A percentile compares a stretch with the other conserved stretches of the same genome.
These are phyloP conservation scores for Leptogaster cylindrica DNA, from an alignment of 2,888 invertebrate genomes.

Conservation along the genomic window DNA sequence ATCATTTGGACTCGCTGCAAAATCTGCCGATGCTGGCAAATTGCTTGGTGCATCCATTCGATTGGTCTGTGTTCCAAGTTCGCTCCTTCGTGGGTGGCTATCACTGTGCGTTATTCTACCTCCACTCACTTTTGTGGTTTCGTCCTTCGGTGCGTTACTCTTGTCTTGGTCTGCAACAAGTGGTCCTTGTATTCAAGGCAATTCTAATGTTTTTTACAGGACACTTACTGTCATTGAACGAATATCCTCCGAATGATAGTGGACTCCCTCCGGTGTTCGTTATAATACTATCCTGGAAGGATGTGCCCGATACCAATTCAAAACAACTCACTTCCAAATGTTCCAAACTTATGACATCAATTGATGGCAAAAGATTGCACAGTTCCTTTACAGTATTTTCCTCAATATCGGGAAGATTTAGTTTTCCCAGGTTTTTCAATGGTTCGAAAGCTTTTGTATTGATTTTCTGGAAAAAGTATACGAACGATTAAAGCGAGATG, in stretches of 20 bases:
- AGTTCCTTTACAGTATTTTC: slow-evolving; percentile 55
- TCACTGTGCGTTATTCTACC: no score
- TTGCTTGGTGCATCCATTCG: not conserved
- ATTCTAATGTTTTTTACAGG: not conserved
- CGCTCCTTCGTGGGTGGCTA: no score
- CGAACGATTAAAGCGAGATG: no score
- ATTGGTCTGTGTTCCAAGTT: no score
- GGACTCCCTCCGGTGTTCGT: not conserved
- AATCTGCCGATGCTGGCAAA: not conserved
- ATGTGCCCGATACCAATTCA: slow-evolving; percentile 57
- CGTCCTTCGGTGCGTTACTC: not conserved
- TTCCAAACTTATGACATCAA: slow-evolving; percentile 59
- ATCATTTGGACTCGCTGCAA: not conserved
- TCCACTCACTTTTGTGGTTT: not conserved
- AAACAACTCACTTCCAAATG: slow-evolving; percentile 60
- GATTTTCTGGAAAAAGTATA: slow-evolving; percentile 56
- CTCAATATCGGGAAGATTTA: slow-evolving; percentile 58
- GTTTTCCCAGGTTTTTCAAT: slow-evolving; percentile 57
- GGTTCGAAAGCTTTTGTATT: slow-evolving; percentile 59
- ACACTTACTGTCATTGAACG: not conserved
- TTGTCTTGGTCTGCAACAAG: slow-evolving; percentile 2
- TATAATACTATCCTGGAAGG: slow-evolving; percentile 58
- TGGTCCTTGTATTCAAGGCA: no score
- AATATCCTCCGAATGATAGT: not conserved
- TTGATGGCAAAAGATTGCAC: slow-evolving; percentile 57